Evolutionary conservation across 2,888 invertebrate species (phyloP), one percentile per base, ranked within the genome.

Genomic region (Rhagonycha lutea): DNA sequence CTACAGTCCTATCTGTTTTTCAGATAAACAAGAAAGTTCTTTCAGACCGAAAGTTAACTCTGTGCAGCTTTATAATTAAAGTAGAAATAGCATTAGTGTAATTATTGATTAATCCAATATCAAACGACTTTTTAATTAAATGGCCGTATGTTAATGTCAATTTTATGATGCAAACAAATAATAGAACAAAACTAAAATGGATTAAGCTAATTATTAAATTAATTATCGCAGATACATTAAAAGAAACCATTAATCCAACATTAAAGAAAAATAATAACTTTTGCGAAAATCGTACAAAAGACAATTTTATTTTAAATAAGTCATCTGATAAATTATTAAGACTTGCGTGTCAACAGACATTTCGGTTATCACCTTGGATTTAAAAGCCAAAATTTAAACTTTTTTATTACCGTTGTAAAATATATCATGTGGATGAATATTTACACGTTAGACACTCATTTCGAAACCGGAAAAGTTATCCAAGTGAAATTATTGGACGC

Each of bases 41-140:
- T n/a, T n/a, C 47, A n/a, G 5, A 4, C 0, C 26, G 67, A 61
- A 28, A 67, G 67, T 14, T 12, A 32, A 18, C 67, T 68, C 68
- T 24, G 61, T 14, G 61, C n/a, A 68, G 68, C 72, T 72, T 68
- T 72, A 68, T 72, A 72, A 72, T 72, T 72, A 72, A 72, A 72
- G 26, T 47, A 12, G 28, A 47, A 68, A 62, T 24, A 47, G 32
- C 70, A 63, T 63, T 70, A 63, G 62, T 24, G 14, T 63, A 71
- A 10, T 71, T 65, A 71, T 71, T 65, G 32, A 70, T 70, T 70
- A 70, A 32, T 12, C 12, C n/a, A 47, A 47, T 47, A 47, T 7
- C 47, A 47, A 47, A 47, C 47, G 47, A 47, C 47, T 12, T 47
- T 47, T 47, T 47, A 47, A 47, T 47, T n/a, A 47, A n/a, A 47